These are phyloP conservation scores for Phoxinus phoxinus DNA, from an alignment of 2,113 vertebrate genomes.

Conservation along the genomic window DNA sequence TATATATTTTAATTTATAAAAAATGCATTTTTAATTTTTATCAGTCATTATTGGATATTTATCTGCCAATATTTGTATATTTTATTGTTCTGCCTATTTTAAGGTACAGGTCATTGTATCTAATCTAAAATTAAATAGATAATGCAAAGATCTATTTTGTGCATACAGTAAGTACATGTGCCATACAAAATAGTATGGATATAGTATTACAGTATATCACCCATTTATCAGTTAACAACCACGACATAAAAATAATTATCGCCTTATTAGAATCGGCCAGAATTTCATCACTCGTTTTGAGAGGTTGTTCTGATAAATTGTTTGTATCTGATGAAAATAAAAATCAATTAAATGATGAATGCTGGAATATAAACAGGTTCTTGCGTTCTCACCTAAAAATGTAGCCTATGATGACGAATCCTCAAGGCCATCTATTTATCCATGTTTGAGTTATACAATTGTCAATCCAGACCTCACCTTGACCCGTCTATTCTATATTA, in stretches of 20 bases:
- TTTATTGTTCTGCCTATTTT: neutral
- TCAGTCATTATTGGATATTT: neutral
- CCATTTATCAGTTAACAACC: neutral
- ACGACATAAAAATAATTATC: neutral
- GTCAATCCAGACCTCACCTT: constrained; percentile 17
- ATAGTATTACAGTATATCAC: neutral
- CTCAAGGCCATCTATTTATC: neutral
- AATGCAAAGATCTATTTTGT: neutral
- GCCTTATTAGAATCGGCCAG: neutral
- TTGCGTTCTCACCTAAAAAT: too few relatives aligned
- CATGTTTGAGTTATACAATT: too few relatives aligned
- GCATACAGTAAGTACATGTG: too few relatives aligned
- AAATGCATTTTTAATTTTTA: too few relatives aligned
- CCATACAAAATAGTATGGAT: neutral
- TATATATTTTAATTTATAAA: too few relatives aligned
- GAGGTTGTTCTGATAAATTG: neutral
- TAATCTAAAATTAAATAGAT: neutral
- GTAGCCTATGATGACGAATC: neutral
- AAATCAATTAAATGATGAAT: neutral
- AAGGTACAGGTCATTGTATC: neutral
- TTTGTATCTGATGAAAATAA: neutral
- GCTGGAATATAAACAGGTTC: neutral
- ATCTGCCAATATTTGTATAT: neutral
- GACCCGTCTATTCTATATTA: neutral
- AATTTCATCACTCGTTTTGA: neutral